A percentile compares a stretch with the other conserved stretches of the same genome.
These are phyloP conservation scores for Diploscapter pachys DNA, from an alignment of 1,140 invertebrate species.

Conservation along the genomic window DNA sequence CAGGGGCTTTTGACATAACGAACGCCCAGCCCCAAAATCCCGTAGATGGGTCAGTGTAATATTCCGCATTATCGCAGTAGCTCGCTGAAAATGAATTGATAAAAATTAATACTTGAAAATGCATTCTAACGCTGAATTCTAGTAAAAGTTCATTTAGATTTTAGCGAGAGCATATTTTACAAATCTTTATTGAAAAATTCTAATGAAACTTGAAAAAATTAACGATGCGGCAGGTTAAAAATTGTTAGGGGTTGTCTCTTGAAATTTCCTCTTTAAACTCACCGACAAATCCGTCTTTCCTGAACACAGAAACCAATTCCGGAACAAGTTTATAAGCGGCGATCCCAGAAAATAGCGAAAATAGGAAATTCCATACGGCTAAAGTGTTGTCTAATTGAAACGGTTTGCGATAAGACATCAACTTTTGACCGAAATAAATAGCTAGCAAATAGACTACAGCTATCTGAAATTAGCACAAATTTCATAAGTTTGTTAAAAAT, in stretches of 20 bases:
- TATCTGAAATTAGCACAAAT: constrained; percentile 32
- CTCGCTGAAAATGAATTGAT: constrained; percentile 41
- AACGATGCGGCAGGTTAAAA: too few relatives aligned
- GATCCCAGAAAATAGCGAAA: constrained; percentile 54
- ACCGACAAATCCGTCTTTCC: constrained; percentile 52
- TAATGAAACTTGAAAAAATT: too few relatives aligned
- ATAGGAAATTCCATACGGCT: constrained; percentile 54
- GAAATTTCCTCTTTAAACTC: neutral
- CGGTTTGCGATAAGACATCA: constrained; percentile 47
- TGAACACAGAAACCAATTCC: constrained; percentile 44
- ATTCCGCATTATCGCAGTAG: constrained; percentile 51
- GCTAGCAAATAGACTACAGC: constrained; percentile 47
- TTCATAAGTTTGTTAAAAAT: too few relatives aligned
- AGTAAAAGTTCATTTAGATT: too few relatives aligned
- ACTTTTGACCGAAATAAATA: constrained; percentile 51
- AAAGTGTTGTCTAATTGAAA: constrained; percentile 47
- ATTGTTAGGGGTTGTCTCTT: too few relatives aligned
- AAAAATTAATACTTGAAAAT: too few relatives aligned
- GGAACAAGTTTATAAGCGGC: constrained; percentile 52
- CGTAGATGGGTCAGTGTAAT: constrained; percentile 54
- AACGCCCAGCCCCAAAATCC: constrained; percentile 65
- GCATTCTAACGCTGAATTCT: too few relatives aligned
- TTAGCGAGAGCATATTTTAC: too few relatives aligned
- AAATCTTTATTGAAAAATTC: too few relatives aligned
- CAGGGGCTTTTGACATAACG: constrained; percentile 64